Base-by-base conservation (phyloP, 2,888 invertebrate genomes). In the Carpatolechia fugitivella region DNA sequence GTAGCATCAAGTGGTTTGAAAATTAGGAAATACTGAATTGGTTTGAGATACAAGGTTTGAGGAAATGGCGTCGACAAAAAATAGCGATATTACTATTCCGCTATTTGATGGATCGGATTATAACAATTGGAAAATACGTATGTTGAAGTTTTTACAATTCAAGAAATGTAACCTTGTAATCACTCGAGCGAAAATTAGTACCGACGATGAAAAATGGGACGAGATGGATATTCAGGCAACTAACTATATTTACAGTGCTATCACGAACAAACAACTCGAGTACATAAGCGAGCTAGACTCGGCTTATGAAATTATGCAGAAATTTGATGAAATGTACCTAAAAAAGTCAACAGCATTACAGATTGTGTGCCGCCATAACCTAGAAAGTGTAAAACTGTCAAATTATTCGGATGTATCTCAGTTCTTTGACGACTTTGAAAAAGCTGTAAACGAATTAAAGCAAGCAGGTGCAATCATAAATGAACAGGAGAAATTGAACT, bases 291-390 rank as follows among this genome's bases (percentile, higher is more conserved):
- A 63, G 29, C 13, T 57, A 0, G 41, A 60, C 7, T 10, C 60
- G 3, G 55, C 62, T 0, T 60, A 57, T 13, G 56, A 60, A 44
- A 65, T 62, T 7, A 56, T 60, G 0, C 3, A 57, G 13, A 65
- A 64, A 13, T 63, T 65, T 38, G 61, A 65, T 14, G 55, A 60
- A 13, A 65, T 67, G 62, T 66, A 64, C 24, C 8, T 63, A 11
- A 63, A 56, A 24, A 59, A 60, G 36, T 65, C 63, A 0, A 67
- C 64, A 0, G 60, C 63, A 0, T 56, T 67, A 20, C 63, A 64
- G 58, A 64, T 64, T n/a, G 59, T 64, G 10, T 65, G 64, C 18
- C 33, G 61, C 58, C 24, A 60, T 52, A 63, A 61, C 40, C 52
- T 65, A 1, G 62, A 63, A 62, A 58, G 11, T 47, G 20, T 66